These are phyloP conservation scores for Spheniscus mendiculus DNA, from an alignment of 2,113 vertebrate species.

Conservation along the genomic window DNA sequence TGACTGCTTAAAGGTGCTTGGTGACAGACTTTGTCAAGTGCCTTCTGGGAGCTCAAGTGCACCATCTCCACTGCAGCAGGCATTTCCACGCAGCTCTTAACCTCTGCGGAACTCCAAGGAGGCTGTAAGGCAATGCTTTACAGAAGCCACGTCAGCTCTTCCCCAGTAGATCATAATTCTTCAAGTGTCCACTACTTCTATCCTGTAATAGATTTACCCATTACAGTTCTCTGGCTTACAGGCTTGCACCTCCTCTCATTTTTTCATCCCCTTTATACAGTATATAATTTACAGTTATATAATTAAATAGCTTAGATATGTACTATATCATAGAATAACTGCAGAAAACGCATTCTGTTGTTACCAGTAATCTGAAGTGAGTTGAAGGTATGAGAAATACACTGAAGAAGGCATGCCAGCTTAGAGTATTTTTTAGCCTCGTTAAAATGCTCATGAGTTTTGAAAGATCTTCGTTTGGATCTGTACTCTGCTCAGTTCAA, in stretches of 20 bases:
- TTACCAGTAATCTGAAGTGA: not conserved
- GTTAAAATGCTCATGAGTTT: not conserved
- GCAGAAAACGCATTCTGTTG: not conserved
- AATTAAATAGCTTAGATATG: not conserved
- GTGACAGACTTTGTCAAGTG: not conserved
- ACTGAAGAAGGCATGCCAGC: not conserved
- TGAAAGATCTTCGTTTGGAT: not conserved
- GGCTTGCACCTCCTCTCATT: not conserved
- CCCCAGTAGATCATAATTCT: not conserved
- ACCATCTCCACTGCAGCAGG: not conserved
- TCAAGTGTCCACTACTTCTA: not conserved
- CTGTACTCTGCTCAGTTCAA: not conserved
- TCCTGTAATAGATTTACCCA: not conserved
- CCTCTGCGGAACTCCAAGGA: not conserved
- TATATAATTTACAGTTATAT: not conserved
- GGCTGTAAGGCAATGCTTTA: not conserved
- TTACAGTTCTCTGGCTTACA: not conserved
- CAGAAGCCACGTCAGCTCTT: not conserved
- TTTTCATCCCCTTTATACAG: not conserved
- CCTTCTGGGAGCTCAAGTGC: not conserved
- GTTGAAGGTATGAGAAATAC: not conserved
- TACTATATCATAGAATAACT: not conserved
- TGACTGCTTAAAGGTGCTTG: not conserved
- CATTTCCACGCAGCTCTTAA: not conserved
- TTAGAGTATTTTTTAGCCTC: not conserved